These are phyloP conservation scores for Mirza zaza DNA, from an alignment of 2,113 vertebrate genomes.

Conservation along the genomic window DNA sequence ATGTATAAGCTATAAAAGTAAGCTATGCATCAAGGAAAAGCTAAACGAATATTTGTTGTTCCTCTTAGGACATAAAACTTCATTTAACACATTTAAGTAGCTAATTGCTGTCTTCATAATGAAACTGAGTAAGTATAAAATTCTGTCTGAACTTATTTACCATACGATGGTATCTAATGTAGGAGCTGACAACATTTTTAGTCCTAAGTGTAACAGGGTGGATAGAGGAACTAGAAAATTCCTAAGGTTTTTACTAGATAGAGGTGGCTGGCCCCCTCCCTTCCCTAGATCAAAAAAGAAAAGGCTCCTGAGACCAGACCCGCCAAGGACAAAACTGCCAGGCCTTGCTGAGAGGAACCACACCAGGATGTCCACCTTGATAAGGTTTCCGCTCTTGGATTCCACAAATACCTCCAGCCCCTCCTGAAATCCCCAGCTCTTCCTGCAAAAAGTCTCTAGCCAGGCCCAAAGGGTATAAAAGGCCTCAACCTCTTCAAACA, in stretches of 20 bases:
- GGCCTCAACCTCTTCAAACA: too few species aligned
- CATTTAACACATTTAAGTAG: conserved; percentile 44
- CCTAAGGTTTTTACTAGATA: not conserved
- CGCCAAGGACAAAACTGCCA: too few species aligned
- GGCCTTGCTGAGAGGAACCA: too few species aligned
- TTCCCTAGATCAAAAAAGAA: too few species aligned
- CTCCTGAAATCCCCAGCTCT: too few species aligned
- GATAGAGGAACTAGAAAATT: not conserved
- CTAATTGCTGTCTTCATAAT: conserved; percentile 28
- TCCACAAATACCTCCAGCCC: too few species aligned
- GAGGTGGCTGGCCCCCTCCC: not conserved
- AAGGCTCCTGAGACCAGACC: too few species aligned
- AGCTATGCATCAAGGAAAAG: not conserved
- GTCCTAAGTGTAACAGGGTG: not conserved
- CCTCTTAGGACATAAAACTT: not conserved
- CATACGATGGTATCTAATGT: not conserved
- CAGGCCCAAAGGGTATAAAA: too few species aligned
- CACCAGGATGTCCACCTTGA: too few species aligned
- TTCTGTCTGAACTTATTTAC: conserved; percentile 28
- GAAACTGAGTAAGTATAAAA: conserved; percentile 40
- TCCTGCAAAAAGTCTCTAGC: too few species aligned
- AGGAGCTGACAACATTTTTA: not conserved
- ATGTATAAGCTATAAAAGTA: not conserved
- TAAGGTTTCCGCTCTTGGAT: too few species aligned
- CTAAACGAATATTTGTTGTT: not conserved